Conservation (phyloP, 2,113 vertebrate genomes). For the Spea bombifrons region DNA sequence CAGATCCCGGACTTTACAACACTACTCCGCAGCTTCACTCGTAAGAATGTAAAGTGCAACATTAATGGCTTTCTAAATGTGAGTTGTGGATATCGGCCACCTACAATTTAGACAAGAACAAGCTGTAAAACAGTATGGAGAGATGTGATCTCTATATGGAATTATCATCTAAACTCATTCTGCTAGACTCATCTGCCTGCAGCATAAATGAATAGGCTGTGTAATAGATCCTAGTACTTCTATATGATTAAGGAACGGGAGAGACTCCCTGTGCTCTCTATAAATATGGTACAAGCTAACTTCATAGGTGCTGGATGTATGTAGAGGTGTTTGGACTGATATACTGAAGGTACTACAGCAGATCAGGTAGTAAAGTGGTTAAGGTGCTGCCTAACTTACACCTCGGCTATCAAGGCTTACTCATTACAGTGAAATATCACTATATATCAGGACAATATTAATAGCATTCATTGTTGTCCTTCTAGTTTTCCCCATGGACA, state of each 20-base stretch:
- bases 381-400: no score
- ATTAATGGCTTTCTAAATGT: conserved; percentile 1
- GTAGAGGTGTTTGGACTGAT: no score
- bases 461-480: background rate
- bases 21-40: background rate
- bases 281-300: no score
- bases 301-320: no score
- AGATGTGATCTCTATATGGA: background rate
- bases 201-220: background rate
- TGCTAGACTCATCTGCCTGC: background rate
- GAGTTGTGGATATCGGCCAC: background rate
- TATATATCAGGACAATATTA: background rate
- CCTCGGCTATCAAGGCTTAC: no score
- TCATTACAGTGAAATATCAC: no score
- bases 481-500: background rate
- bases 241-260: no score
- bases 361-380: no score
- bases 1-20: background rate
- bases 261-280: no score
- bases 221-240: no score
- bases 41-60: conserved; percentile 38
- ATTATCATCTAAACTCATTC: background rate
- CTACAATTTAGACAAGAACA: background rate
- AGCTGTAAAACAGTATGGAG: background rate
- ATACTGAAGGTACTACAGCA: no score